phyloP scores from a whole-genome alignment of 2,888 invertebrate species.

The Nemoura dubitans region DNA sequence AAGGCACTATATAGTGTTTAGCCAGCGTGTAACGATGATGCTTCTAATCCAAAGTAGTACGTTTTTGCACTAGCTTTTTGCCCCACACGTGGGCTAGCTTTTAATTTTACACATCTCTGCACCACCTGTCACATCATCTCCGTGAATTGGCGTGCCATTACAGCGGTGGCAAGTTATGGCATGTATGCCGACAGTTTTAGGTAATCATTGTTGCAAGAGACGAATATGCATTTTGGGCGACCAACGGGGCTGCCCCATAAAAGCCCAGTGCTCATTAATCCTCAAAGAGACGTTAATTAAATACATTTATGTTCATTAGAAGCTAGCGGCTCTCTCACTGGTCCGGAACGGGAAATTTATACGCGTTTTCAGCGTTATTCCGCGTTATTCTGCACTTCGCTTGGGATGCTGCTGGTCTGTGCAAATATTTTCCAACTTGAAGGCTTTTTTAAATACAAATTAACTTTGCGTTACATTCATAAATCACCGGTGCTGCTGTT shows the following conservation, averaged over 20 bases:
- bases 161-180: neutral
- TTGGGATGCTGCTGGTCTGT: neutral
- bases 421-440: neutral
- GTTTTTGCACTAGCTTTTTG: too few species aligned
- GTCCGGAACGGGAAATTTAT: slow-evolving; percentile 12
- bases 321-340: neutral
- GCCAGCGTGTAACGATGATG: too few species aligned
- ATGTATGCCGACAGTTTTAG: neutral
- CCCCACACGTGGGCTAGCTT: neutral
- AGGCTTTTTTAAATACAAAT: neutral
- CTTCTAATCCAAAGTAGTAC: too few species aligned
- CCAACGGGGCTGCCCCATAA: neutral
- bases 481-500: neutral
- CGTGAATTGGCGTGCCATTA: neutral
- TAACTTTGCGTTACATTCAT: neutral
- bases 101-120: neutral
- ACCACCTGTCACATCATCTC: neutral
- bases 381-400: neutral
- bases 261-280: slow-evolving; percentile 34
- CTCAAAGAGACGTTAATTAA: slow-evolving; percentile 37
- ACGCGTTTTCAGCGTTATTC: neutral
- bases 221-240: slow-evolving; percentile 13
- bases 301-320: slow-evolving; percentile 37
- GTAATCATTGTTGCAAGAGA: neutral
- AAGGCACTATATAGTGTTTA: too few species aligned